Evolutionary conservation across 2,113 vertebrate genomes (phyloP), one percentile per base, ranked within the genome.

Genomic region (Ctenodactylus gundi): DNA sequence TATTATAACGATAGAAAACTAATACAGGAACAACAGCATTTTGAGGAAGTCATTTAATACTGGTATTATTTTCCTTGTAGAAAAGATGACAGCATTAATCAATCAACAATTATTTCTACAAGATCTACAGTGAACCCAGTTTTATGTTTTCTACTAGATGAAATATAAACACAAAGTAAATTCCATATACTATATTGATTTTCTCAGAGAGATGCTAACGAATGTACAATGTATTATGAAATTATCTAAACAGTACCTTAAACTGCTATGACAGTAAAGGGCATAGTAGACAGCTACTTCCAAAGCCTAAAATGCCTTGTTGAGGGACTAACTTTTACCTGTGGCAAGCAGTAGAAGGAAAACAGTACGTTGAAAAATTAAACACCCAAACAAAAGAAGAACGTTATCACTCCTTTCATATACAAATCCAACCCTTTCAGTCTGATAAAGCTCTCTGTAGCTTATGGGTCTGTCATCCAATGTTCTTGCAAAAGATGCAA

Each of bases 221-320:
- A 94, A 94, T 72, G 80, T 49, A 94, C 0, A 93, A 67, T 34
- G 11, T 34, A 62, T 67, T 83, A 36, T 73, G n/a, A 86, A 96
- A 67, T 68, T 85, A 65, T 25, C 64, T 92, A 93, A 95, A 90
- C 73, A 70, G 3, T 41, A 85, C n/a, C n/a, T 76, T 60, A 51
- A 76, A 88, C 62, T 85, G 41, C 49, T 20, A 78, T 55, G 23
- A 53, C 20, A 95, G 78, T 68, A 81, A 91, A 92, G 94, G 91
- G 14, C 76, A 92, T 41, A 93, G 85, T 14, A 95, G n/a, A 78
- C 7, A 91, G 65, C 88, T 87, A 85, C 25, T 88, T 78, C 57
- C 72, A 93, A 92, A 73, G 51, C 15, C 51, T 80, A 44, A 34
- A 80, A 72, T 23, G 31, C 27, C 25, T 53, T 75, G 41, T 76